phyloP scores from a whole-genome alignment of 2,797 vertebrate genomes.

The Netta rufina region DNA sequence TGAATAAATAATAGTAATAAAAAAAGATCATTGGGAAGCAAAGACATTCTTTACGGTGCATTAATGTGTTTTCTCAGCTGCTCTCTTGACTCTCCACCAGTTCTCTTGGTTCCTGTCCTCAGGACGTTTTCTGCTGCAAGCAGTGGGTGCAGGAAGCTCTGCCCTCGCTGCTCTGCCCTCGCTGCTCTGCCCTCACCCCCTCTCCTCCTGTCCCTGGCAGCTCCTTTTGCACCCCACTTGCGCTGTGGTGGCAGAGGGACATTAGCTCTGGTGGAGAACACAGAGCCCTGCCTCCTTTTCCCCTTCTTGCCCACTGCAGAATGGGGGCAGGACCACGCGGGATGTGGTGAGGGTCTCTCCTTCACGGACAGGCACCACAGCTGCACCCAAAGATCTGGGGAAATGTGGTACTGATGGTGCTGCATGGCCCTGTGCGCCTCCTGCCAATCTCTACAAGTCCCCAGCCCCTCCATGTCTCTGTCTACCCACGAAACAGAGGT shows the following conservation, averaged over 20 bases:
- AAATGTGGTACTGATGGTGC: neutral
- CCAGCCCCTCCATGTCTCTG: neutral
- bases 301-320: neutral
- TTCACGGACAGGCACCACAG: neutral
- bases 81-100: constrained; percentile 25
- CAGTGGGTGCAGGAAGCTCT: neutral
- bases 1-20: constrained; percentile 66
- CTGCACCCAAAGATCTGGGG: too few relatives aligned
- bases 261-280: neutral
- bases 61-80: constrained; percentile 74
- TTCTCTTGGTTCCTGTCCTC: constrained; percentile 52
- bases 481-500: too few relatives aligned
- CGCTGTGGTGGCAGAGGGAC: accelerated
- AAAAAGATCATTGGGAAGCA: constrained; percentile 63
- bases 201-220: accelerated
- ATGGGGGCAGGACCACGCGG: too few relatives aligned
- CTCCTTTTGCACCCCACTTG: neutral
- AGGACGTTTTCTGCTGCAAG: neutral
- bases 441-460: neutral
- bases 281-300: neutral
- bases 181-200: accelerated
- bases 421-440: too few relatives aligned
- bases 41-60: constrained; percentile 61
- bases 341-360: neutral
- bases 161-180: neutral